Conservation (phyloP, 2,113 vertebrate species). For the Pyrgilauda ruficollis region DNA sequence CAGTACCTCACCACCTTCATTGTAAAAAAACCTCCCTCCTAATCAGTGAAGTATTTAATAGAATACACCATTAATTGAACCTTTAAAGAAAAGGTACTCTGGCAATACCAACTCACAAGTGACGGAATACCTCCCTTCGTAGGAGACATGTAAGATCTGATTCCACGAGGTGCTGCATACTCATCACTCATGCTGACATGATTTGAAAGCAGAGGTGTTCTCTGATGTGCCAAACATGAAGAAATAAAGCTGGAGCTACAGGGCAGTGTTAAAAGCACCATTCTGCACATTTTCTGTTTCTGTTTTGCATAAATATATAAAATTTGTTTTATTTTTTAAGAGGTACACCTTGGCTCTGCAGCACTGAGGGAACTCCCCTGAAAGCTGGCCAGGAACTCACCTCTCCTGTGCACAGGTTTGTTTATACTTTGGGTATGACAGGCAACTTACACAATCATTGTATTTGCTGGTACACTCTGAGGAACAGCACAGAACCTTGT, state of each 20-base stretch:
- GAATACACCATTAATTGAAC: background rate
- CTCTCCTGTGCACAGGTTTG: background rate
- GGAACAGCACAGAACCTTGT: background rate
- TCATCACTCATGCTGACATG: accelerated
- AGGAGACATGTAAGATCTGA: background rate
- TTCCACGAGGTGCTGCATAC: accelerated
- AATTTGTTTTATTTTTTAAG: background rate
- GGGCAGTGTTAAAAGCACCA: background rate
- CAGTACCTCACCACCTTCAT: background rate
- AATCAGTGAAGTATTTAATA: background rate
- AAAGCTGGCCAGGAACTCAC: background rate
- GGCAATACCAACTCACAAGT: background rate
- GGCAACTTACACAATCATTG: background rate
- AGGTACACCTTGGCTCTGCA: background rate
- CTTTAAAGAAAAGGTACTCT: background rate
- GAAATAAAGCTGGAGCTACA: background rate
- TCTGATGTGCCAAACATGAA: background rate
- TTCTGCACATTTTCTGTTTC: background rate
- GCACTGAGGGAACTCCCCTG: background rate
- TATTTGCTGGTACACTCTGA: background rate
- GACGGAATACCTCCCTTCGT: background rate
- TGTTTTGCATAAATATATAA: background rate
- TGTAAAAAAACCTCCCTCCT: background rate
- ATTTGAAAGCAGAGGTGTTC: background rate
- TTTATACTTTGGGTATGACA: background rate